Conservation (phyloP, 2,888 invertebrate species). For the Caprella mutica region DNA sequence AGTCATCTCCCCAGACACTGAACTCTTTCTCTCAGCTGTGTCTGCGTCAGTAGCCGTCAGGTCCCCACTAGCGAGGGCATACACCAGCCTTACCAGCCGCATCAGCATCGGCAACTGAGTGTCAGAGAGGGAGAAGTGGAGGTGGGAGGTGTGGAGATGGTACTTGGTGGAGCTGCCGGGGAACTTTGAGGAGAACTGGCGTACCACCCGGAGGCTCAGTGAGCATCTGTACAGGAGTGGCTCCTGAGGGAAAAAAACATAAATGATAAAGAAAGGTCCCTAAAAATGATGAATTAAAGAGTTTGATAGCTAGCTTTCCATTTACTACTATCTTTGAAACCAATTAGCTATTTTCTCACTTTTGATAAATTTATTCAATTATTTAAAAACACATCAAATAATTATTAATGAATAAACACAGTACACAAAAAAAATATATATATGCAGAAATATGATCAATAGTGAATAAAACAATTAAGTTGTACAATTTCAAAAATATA, state of each 20-base stretch:
- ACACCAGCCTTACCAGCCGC: slow-evolving; percentile 53
- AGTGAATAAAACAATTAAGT: no score
- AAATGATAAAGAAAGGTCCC: no score
- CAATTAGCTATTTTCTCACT: no score
- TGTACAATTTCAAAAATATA: no score
- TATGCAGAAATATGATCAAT: no score
- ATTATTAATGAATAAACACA: neutral
- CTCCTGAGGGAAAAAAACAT: slow-evolving; percentile 47
- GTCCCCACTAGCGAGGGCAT: slow-evolving; percentile 51
- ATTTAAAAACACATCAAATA: no score
- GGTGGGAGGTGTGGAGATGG: slow-evolving; percentile 55
- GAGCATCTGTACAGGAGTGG: slow-evolving; percentile 84
- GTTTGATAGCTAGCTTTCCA: no score
- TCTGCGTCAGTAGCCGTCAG: slow-evolving; percentile 36
- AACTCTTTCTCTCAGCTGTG: no score
- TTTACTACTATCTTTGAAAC: no score
- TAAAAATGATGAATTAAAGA: no score
- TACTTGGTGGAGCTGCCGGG: slow-evolving; percentile 50
- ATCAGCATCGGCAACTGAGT: slow-evolving; percentile 65
- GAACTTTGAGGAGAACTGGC: slow-evolving; percentile 44
- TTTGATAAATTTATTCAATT: no score
- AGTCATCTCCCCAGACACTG: no score
- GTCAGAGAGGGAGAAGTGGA: slow-evolving; percentile 64
- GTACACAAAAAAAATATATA: neutral
- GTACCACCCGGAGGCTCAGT: slow-evolving; percentile 58